Conservation (phyloP, 2,113 vertebrate genomes). For the Lepus timidus region DNA sequence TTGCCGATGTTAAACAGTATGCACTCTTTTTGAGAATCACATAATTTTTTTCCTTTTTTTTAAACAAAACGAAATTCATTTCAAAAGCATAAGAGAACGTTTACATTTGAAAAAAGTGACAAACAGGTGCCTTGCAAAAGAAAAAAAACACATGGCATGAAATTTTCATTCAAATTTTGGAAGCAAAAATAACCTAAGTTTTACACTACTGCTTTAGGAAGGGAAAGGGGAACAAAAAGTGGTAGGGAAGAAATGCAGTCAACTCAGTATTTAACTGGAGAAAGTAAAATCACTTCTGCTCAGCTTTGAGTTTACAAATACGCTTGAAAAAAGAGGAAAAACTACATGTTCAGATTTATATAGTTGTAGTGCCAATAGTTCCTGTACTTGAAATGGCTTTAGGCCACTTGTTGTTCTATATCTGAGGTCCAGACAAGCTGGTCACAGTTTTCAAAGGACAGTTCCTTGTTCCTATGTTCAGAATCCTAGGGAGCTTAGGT, state of each 20-base stretch:
- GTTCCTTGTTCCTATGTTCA: constrained; percentile 68
- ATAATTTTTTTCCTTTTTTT: no score
- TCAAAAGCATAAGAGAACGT: constrained; percentile 88
- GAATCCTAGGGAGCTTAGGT: constrained; percentile 70
- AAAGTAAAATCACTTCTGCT: constrained; percentile 68
- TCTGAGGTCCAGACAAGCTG: constrained; percentile 58
- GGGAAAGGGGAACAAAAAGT: background rate
- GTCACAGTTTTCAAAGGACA: constrained; percentile 59
- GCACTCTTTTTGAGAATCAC: background rate
- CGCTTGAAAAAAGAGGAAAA: constrained; percentile 56
- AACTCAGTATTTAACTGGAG: constrained; percentile 63
- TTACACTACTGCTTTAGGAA: constrained; percentile 72
- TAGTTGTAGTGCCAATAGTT: constrained; percentile 68
- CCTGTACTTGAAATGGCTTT: constrained; percentile 75
- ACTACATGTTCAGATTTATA: constrained; percentile 70
- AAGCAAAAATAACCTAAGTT: constrained; percentile 69
- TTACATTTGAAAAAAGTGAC: constrained; percentile 87
- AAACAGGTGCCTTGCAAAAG: constrained; percentile 85
- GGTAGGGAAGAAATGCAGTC: constrained; percentile 28
- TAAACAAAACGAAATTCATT: constrained; percentile 90
- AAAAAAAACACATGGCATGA: constrained; percentile 72
- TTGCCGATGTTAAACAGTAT: background rate
- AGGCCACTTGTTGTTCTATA: constrained; percentile 59
- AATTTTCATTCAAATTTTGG: constrained; percentile 64
- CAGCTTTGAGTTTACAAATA: constrained; percentile 66